Conservation (phyloP, 1,140 invertebrate species). For the Dryas iulia region DNA sequence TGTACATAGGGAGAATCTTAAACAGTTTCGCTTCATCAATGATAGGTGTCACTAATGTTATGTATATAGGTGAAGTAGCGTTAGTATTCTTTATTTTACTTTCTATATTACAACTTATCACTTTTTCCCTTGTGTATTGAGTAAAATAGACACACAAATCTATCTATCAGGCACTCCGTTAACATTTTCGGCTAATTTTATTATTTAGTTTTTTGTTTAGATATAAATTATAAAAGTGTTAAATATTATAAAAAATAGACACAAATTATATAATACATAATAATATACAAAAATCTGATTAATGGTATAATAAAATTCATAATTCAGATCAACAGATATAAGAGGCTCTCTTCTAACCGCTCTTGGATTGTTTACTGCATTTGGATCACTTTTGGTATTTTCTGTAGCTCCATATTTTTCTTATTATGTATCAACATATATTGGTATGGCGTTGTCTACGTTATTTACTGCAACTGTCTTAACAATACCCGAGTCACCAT, state of each 20-base stretch:
- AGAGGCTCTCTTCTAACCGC: constrained; percentile 46
- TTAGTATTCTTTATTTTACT: constrained; percentile 21
- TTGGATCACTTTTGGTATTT: constrained; percentile 45
- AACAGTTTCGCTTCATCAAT: not conserved
- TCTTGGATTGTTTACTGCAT: constrained; percentile 39
- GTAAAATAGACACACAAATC: too few relatives aligned
- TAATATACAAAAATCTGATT: not conserved
- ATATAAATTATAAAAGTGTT: too few relatives aligned
- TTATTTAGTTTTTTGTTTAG: too few relatives aligned
- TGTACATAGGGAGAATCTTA: constrained; percentile 28
- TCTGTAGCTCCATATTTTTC: constrained; percentile 42
- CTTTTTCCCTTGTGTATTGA: too few relatives aligned
- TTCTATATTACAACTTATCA: not conserved
- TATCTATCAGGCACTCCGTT: too few relatives aligned
- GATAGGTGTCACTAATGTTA: constrained; percentile 10
- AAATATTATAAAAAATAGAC: too few relatives aligned
- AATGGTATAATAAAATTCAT: not conserved
- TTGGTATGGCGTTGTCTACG: constrained; percentile 31
- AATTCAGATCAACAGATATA: constrained; percentile 34
- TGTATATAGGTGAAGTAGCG: constrained; percentile 40
- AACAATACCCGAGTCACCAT: constrained; percentile 48
- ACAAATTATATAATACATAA: too few relatives aligned
- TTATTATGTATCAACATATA: constrained; percentile 30
- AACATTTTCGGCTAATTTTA: too few relatives aligned
- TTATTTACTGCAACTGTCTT: constrained; percentile 35